Evolutionary conservation across 1,140 invertebrate genomes (phyloP), one percentile per base, ranked within the genome.

Genomic region (Stegodyphus dumicola): DNA sequence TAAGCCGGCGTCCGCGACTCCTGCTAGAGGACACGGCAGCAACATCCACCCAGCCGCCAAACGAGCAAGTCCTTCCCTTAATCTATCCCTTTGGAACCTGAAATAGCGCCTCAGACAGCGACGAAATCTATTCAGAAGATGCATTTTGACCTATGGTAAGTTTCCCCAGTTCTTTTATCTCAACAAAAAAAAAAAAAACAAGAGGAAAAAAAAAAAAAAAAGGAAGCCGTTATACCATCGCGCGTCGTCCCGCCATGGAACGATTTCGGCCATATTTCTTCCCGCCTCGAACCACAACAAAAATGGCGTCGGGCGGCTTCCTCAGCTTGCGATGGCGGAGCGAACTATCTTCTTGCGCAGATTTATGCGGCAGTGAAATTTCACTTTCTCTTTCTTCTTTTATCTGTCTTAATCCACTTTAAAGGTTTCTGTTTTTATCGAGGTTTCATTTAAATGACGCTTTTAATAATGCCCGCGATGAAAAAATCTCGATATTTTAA

Each of bases 291-390:
- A 54, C 80, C 18, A 53, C 81, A 85, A 85, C 81, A 85, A 85
- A 84, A 51, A 85, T 85, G 81, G 81, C 81, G 81, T 73, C 81
- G 74, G 33, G 18, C 74, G 74, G 81, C 81, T 64, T 84, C 81
- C 81, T 71, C 73, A 64, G n/a, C n/a, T 10, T 7, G n/a, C 48
- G 79, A 48, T 51, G 33, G 11, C 56, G 56, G 71, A 69, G 10
- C 76, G 71, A 67, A 17, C n/a, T 67, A 13, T 7, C 7, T 15
- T 13, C 17, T 17, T n/a, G 65, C 11, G 9, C 56, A 60, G 56
- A 60, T 10, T 7, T 67, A 15, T 67, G 9, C 7, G 15, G 56
- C 15, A 15, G 56, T 17, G 65, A 18, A 7, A 67, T 67, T 67
- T 67, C 17, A 15, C 65, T 9, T 7, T 18, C 65, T 1, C 65